A percentile compares a stretch with the other conserved stretches of the same genome.
Conservation (phyloP, 2,113 vertebrate genomes). For the Gorilla gorilla region DNA sequence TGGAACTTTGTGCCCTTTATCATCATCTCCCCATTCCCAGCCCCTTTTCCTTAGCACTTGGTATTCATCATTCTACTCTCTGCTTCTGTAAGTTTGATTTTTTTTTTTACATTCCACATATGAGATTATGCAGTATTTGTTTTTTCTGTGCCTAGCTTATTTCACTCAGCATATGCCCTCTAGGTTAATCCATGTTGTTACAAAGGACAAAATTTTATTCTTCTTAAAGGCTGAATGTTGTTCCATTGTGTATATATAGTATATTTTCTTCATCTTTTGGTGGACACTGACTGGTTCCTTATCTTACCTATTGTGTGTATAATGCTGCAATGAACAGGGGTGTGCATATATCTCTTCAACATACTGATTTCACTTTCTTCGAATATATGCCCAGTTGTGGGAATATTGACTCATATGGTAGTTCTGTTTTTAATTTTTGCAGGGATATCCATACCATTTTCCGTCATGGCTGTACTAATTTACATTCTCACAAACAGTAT, state of each 20-base stretch:
- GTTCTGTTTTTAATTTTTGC: background rate
- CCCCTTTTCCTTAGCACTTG: background rate
- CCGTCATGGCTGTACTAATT: background rate
- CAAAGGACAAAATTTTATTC: background rate
- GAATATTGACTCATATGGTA: background rate
- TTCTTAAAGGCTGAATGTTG: background rate
- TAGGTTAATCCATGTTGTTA: background rate
- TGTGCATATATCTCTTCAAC: background rate
- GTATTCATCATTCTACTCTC: background rate
- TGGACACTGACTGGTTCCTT: background rate
- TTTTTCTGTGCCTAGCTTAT: background rate
- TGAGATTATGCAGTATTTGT: background rate
- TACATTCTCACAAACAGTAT: background rate
- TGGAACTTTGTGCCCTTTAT: background rate
- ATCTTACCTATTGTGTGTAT: background rate
- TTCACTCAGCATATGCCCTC: background rate
- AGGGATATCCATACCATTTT: background rate
- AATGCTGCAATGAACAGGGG: background rate
- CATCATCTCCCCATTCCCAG: background rate
- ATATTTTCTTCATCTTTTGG: background rate
- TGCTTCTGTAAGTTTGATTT: background rate
- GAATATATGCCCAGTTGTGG: background rate
- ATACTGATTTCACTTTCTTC: background rate
- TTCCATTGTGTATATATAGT: background rate
- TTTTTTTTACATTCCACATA: background rate